These are phyloP conservation scores for Drosophila tristis DNA, from an alignment of 1,140 invertebrate genomes.

Conservation along the genomic window DNA sequence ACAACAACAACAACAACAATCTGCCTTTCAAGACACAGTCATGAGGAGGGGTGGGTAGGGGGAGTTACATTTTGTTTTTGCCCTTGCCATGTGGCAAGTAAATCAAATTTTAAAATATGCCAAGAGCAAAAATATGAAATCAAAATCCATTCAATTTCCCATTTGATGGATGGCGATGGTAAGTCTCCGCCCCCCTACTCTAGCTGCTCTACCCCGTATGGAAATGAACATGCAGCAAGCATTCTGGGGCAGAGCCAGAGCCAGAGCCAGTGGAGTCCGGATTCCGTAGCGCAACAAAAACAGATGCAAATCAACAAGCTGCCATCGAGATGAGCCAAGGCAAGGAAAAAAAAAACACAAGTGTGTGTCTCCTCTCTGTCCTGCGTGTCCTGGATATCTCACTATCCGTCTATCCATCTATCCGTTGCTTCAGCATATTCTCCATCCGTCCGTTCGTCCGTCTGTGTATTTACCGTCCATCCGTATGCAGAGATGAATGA, in stretches of 20 bases:
- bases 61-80: neutral
- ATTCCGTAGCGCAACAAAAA: slow-evolving; percentile 47
- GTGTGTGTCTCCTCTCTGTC: slow-evolving; percentile 37
- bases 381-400: slow-evolving; percentile 38
- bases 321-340: slow-evolving; percentile 46
- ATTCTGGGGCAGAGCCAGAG: slow-evolving; percentile 12
- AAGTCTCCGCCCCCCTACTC: slow-evolving; percentile 10
- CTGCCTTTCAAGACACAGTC: too few relatives aligned
- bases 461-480: slow-evolving; percentile 64
- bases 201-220: slow-evolving; percentile 27
- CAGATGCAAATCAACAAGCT: slow-evolving; percentile 73
- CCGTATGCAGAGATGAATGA: slow-evolving; percentile 65
- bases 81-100: slow-evolving; percentile 29
- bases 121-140: slow-evolving; percentile 59
- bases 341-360: slow-evolving; percentile 50
- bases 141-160: slow-evolving; percentile 64
- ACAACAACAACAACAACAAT: too few relatives aligned
- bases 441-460: slow-evolving; percentile 3
- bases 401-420: slow-evolving; percentile 12
- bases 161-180: slow-evolving; percentile 24
- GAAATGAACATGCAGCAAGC: slow-evolving; percentile 49
- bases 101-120: slow-evolving; percentile 54
- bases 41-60: too few relatives aligned
- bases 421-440: neutral
- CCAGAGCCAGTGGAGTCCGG: too few relatives aligned